A percentile compares a stretch with the other conserved stretches of the same genome.
These are phyloP conservation scores for Chironex yamaguchii DNA, from an alignment of 30 jellyfish, hydroid and myxozoan genomes.

Conservation along the genomic window DNA sequence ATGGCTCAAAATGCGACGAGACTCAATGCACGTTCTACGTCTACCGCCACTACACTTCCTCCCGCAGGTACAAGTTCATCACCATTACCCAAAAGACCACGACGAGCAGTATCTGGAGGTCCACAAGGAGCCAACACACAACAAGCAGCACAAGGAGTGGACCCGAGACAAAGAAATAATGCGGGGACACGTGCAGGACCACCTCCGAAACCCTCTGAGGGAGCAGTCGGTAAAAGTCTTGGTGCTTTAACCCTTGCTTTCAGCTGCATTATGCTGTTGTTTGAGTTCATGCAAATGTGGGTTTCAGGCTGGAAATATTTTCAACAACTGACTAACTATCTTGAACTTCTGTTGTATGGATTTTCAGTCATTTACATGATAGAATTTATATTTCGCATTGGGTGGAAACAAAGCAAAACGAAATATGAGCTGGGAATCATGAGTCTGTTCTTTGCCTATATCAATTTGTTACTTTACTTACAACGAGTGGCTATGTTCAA, in stretches of 20 bases:
- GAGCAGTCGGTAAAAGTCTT: conserved; percentile 32
- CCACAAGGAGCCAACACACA: no score
- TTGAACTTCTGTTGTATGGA: conserved; percentile 30
- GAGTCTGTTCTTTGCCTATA: conserved; percentile 65
- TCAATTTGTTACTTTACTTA: conserved; percentile 62
- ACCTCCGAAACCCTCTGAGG: background rate
- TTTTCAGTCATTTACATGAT: conserved; percentile 6
- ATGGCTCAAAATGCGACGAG: no score
- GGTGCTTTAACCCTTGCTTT: conserved; percentile 27
- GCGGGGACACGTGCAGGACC: background rate
- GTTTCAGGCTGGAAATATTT: conserved; percentile 39
- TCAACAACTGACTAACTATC: conserved; percentile 18
- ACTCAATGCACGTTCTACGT: no score
- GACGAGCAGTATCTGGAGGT: no score
- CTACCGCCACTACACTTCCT: background rate
- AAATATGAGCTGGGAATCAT: conserved; percentile 64
- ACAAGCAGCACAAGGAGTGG: no score
- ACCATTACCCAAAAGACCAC: background rate
- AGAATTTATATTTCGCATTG: background rate
- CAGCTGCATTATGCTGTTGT: conserved; percentile 18
- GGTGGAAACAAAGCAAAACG: background rate
- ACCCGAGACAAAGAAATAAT: no score
- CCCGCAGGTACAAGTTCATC: background rate
- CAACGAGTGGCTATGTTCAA: conserved; percentile 75
- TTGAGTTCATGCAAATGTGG: conserved; percentile 29